These are phyloP conservation scores for Lacerta bilineata DNA, from an alignment of 2,797 vertebrate species.

Conservation along the genomic window DNA sequence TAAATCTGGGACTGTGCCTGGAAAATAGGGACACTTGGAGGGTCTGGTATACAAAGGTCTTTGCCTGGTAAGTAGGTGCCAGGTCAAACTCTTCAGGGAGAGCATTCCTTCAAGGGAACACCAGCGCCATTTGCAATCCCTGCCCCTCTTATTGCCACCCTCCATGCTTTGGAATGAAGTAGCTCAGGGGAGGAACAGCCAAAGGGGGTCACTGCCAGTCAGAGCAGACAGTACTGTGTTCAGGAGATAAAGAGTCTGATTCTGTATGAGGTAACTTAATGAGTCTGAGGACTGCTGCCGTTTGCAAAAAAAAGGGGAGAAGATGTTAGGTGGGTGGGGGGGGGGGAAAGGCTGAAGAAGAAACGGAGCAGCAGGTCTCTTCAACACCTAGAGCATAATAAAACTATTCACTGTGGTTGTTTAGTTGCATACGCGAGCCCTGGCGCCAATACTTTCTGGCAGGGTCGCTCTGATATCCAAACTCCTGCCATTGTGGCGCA, in stretches of 20 bases:
- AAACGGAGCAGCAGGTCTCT: neutral
- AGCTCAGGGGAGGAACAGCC: too few relatives aligned
- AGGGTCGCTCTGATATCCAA: neutral
- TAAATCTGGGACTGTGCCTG: too few relatives aligned
- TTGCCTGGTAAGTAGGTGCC: too few relatives aligned
- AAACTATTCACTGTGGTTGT: neutral
- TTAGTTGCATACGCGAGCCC: neutral
- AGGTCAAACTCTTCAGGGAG: too few relatives aligned
- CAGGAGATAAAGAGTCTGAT: neutral
- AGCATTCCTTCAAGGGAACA: too few relatives aligned
- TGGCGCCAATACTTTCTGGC: neutral
- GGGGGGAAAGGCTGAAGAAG: neutral
- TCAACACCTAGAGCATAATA: neutral
- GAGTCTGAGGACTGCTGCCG: too few relatives aligned
- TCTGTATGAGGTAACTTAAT: neutral
- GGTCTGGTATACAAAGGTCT: too few relatives aligned
- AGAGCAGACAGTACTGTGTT: neutral
- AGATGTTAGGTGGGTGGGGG: fast-evolving
- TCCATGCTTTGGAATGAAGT: too few relatives aligned
- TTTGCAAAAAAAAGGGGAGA: neutral
- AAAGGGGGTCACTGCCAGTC: neutral
- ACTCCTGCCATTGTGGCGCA: constrained; percentile 33
- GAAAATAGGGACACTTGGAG: too few relatives aligned
- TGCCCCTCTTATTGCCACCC: too few relatives aligned
- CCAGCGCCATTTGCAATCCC: too few relatives aligned